A percentile compares a stretch with the other conserved stretches of the same genome.
Conservation (phyloP, 2,113 vertebrate genomes). For the Xerus inauris region DNA sequence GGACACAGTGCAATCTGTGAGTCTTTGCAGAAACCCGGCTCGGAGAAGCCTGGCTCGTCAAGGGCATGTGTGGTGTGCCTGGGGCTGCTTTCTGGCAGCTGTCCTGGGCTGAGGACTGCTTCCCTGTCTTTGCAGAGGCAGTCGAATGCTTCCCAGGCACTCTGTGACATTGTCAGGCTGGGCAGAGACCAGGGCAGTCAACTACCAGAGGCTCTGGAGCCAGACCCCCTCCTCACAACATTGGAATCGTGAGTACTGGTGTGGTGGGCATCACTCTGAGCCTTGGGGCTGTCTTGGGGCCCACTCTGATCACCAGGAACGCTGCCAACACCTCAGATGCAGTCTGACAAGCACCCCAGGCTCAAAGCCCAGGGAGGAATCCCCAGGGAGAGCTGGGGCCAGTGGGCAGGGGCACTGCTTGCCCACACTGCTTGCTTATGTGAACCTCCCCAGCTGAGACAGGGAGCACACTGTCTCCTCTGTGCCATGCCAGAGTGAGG, state of each 20-base stretch:
- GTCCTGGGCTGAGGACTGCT: not conserved
- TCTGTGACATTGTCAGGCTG: constrained; percentile 96
- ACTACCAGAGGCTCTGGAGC: constrained; percentile 91
- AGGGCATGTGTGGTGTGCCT: fast-evolving
- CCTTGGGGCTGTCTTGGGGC: not conserved
- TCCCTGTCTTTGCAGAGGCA: constrained; percentile 90
- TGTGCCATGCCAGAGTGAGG: not conserved
- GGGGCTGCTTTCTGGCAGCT: not conserved
- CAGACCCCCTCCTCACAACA: constrained; percentile 93
- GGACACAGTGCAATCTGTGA: not conserved
- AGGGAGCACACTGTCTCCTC: not conserved
- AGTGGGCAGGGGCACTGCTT: not conserved
- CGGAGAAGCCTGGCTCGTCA: not conserved
- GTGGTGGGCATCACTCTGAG: not conserved
- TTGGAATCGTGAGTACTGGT: constrained; percentile 94
- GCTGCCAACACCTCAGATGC: not conserved
- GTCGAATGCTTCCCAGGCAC: constrained; percentile 97
- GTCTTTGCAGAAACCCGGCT: not conserved
- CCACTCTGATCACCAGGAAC: not conserved
- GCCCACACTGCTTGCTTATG: not conserved
- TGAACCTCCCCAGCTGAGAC: not conserved
- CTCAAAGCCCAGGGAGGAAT: not conserved
- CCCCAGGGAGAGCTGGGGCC: not conserved
- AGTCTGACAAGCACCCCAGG: not conserved
- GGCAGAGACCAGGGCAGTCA: constrained; percentile 97